Conservation (phyloP, 2,797 vertebrate genomes). For the Cyclopterus lumpus region DNA sequence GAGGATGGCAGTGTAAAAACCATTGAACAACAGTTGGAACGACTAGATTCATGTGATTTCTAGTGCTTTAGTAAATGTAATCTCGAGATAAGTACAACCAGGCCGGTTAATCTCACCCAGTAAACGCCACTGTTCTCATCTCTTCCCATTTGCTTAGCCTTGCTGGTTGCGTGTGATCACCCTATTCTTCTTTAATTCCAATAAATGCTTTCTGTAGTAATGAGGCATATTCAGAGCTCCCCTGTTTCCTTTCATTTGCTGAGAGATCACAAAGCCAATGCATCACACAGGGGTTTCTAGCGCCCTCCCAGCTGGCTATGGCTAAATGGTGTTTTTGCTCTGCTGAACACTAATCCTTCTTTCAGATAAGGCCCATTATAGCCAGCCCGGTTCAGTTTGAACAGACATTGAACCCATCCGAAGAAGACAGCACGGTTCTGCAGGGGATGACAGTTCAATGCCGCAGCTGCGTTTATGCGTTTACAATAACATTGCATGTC, state of each 20-base stretch:
- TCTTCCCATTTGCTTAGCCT: slow-evolving; percentile 17
- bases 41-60: slow-evolving; percentile 12
- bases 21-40: slow-evolving; percentile 4
- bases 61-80: slow-evolving; percentile 12
- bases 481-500: slow-evolving; percentile 26
- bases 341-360: slow-evolving; percentile 81
- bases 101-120: slow-evolving; percentile 20
- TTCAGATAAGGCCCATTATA: slow-evolving; percentile 80
- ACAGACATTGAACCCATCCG: slow-evolving; percentile 64
- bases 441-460: slow-evolving; percentile 43
- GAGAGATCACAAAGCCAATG: slow-evolving; percentile 72
- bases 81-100: slow-evolving; percentile 9
- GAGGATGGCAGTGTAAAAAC: not conserved
- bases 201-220: slow-evolving; percentile 52
- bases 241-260: slow-evolving; percentile 73
- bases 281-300: slow-evolving; percentile 68
- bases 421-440: slow-evolving; percentile 53
- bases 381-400: slow-evolving; percentile 56
- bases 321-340: slow-evolving; percentile 80
- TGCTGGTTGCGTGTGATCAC: slow-evolving; percentile 20
- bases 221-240: slow-evolving; percentile 66
- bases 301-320: slow-evolving; percentile 74
- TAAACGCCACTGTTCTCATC: slow-evolving; percentile 8
- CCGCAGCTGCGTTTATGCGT: slow-evolving; percentile 17
- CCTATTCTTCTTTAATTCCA: slow-evolving; percentile 50